These are phyloP conservation scores for Tiliqua scincoides DNA, from an alignment of 2,113 vertebrate species.

Conservation along the genomic window DNA sequence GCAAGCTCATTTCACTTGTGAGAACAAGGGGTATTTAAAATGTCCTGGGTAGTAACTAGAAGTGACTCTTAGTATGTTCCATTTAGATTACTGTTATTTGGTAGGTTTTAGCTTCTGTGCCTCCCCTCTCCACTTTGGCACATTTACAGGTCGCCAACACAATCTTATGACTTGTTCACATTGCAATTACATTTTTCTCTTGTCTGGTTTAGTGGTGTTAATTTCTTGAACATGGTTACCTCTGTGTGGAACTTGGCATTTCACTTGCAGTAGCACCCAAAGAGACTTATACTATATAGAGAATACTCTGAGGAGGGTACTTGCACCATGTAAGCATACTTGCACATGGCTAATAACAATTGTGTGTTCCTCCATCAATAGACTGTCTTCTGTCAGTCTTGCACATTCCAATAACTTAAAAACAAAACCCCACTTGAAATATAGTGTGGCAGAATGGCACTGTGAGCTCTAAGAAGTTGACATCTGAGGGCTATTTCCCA, in stretches of 20 bases:
- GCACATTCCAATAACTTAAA: not conserved
- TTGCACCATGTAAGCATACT: not conserved
- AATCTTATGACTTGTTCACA: not conserved
- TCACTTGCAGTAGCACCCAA: too few species aligned
- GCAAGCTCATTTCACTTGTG: not conserved
- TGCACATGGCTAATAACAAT: not conserved
- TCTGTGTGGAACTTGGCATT: not conserved
- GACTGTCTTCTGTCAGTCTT: not conserved
- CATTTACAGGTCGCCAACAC: too few species aligned
- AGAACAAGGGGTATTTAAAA: not conserved
- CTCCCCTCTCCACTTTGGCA: not conserved
- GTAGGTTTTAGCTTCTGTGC: not conserved
- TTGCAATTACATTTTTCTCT: not conserved
- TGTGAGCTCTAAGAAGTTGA: not conserved
- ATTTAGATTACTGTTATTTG: not conserved
- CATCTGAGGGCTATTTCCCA: not conserved
- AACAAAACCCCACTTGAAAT: not conserved
- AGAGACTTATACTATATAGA: too few species aligned
- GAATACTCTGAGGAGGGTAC: not conserved
- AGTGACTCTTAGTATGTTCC: not conserved
- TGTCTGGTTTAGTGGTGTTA: too few species aligned
- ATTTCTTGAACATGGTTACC: too few species aligned
- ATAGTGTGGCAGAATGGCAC: too few species aligned
- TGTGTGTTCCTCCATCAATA: not conserved
- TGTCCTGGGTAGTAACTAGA: not conserved